Base-by-base conservation (phyloP, 2,113 vertebrate species). In the Vulpes ferrilata region DNA sequence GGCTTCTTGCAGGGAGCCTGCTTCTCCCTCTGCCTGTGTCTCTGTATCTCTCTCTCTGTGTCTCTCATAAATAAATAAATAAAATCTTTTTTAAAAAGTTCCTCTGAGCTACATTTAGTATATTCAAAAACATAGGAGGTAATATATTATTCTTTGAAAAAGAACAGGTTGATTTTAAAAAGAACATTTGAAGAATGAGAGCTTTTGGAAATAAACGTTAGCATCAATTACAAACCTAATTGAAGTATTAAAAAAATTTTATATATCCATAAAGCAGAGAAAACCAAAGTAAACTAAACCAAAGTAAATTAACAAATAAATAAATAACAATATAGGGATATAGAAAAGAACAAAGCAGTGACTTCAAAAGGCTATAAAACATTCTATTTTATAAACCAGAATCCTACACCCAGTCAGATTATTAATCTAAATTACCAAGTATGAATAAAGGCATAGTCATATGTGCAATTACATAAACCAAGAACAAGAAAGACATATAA, bases 381-480 rank as follows among this genome's bases (percentile, higher is more conserved):
- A 17, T n/a, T 5, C 76, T 30, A 51, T 51, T 51, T 71, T 67
- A 43, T 87, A 64, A 73, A 48, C 25, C 43, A 55, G 65, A 82
- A 88, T 88, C 65, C 53, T 35, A 86, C 32, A 51, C 7, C 35
- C 32, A 78, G 9, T 30, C 32, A 78, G 9, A 78, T 69, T 53
- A 92, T 65, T 74, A 48, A 90, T 30, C 16, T 43, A 81, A 64
- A 6, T 64, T 82, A 64, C 51, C 5, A 59, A 71, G 3, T n/a
- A 82, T n/a, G 35, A 71, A 83, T 57, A 80, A 86, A 92, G 51
- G 32, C 2, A 48, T 3, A n/a, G 48, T 74, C n/a, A 64, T 48
- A 55, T 48, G 4, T n/a, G 3, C 20, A 81, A 22, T 83, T 51
- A 91, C 94, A 87, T 76, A 94, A 92, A 67, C 59, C 64, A 96